Evolutionary conservation across 2,888 invertebrate genomes (phyloP).

Genomic region (Pegoplata infirma): DNA sequence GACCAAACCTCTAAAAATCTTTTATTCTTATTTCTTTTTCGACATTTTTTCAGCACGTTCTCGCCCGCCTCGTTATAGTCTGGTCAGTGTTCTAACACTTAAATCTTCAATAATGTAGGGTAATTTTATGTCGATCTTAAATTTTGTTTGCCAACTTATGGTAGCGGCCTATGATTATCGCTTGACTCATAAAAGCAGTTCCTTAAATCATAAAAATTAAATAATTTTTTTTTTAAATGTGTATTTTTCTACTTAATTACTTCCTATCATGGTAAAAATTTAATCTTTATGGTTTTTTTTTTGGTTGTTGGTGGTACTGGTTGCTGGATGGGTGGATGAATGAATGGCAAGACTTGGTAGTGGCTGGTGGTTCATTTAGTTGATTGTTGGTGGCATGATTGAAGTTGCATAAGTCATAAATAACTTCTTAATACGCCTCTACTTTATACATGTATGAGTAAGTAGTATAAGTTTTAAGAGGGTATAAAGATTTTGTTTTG

Average conservation of each 20-base stretch:
- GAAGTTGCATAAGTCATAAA: constrained; percentile 63
- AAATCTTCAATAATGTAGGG: too few species aligned
- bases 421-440: constrained; percentile 64
- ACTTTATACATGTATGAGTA: neutral
- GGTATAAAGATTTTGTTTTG: constrained; percentile 19
- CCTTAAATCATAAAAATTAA: constrained; percentile 39
- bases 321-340: constrained; percentile 22
- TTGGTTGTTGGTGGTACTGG: constrained; percentile 15
- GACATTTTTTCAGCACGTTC: too few species aligned
- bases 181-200: constrained; percentile 4
- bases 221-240: neutral
- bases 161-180: neutral
- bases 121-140: too few species aligned
- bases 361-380: constrained; percentile 5
- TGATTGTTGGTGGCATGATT: constrained; percentile 50
- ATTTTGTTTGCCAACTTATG: neutral
- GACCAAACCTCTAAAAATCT: too few species aligned
- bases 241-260: constrained; percentile 48
- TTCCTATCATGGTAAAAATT: constrained; percentile 49
- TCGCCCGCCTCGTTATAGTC: too few species aligned
- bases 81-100: too few species aligned
- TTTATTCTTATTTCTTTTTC: too few species aligned
- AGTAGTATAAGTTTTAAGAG: neutral
- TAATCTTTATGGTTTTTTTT: constrained; percentile 38
- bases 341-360: constrained; percentile 10